Conservation (phyloP, 2,888 invertebrate genomes). For the Lasioglossum marginatum region DNA sequence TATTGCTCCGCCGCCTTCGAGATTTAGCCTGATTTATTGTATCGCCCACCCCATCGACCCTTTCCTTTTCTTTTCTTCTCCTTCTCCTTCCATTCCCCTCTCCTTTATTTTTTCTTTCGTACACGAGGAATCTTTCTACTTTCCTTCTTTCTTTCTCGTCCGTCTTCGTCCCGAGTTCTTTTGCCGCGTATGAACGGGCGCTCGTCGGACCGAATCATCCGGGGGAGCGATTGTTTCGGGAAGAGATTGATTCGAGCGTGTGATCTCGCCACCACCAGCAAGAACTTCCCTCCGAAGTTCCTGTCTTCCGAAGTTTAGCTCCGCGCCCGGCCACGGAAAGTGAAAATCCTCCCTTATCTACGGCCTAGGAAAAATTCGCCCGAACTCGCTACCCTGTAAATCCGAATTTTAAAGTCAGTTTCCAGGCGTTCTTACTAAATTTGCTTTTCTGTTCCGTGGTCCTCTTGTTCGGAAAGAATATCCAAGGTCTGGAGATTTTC, state of each 20-base stretch:
- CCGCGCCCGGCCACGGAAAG: not conserved
- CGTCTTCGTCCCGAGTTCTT: constrained; percentile 5
- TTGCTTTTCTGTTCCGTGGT: not conserved
- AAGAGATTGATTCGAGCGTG: constrained; percentile 43
- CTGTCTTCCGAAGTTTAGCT: constrained; percentile 1
- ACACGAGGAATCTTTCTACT: not conserved
- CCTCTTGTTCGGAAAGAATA: not conserved
- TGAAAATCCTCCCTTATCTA: not conserved
- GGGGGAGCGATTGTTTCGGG: constrained; percentile 28
- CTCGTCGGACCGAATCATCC: constrained; percentile 23
- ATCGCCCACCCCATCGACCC: constrained; percentile 20
- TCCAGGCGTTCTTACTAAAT: not conserved
- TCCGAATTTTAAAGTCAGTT: not conserved
- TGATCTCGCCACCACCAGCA: not conserved
- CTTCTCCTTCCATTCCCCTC: too few species aligned
- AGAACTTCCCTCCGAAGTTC: not conserved
- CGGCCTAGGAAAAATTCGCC: not conserved
- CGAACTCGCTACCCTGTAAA: not conserved
- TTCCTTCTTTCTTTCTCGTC: not conserved
- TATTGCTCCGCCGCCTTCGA: constrained; percentile 51
- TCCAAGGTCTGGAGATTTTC: not conserved
- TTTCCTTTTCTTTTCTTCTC: not conserved
- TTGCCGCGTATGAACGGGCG: constrained; percentile 29
- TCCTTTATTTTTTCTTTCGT: constrained; percentile 1
- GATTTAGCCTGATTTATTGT: constrained; percentile 60